These are phyloP conservation scores for Notoglanidium macrostoma DNA, from an alignment of 2,797 vertebrate genomes.

Conservation along the genomic window DNA sequence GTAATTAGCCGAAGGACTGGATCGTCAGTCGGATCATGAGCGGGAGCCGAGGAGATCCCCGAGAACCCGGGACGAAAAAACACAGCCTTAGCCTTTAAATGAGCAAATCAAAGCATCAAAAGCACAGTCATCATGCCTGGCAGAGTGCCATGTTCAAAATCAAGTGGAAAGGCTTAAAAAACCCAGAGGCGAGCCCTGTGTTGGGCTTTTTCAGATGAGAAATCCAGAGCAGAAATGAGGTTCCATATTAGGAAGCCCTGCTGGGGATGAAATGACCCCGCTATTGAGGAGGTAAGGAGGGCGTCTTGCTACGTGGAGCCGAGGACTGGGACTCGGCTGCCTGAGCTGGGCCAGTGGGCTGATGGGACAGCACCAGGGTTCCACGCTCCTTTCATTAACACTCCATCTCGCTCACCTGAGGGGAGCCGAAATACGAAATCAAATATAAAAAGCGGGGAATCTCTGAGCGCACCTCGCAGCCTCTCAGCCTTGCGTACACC, in stretches of 20 bases:
- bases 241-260: slow-evolving; percentile 63
- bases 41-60: not conserved
- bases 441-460: slow-evolving; percentile 53
- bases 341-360: slow-evolving; percentile 54
- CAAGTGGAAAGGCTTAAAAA: slow-evolving; percentile 49
- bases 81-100: slow-evolving; percentile 37
- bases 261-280: slow-evolving; percentile 69
- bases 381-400: slow-evolving; percentile 61
- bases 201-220: slow-evolving; percentile 48
- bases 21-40: not conserved
- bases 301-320: slow-evolving; percentile 60
- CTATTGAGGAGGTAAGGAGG: slow-evolving; percentile 62
- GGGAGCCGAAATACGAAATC: slow-evolving; percentile 59
- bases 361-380: slow-evolving; percentile 67
- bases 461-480: slow-evolving; percentile 31
- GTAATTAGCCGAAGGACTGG: not conserved
- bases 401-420: slow-evolving; percentile 59
- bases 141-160: slow-evolving; percentile 42
- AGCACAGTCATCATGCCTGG: slow-evolving; percentile 31
- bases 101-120: slow-evolving; percentile 44
- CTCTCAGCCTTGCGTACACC: not conserved
- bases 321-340: slow-evolving; percentile 57
- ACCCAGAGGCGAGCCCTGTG: slow-evolving; percentile 33
- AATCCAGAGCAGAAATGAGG: slow-evolving; percentile 65
- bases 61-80: slow-evolving; percentile 25